Conservation (phyloP, 1,140 invertebrate genomes). For the Achroia grisella region DNA sequence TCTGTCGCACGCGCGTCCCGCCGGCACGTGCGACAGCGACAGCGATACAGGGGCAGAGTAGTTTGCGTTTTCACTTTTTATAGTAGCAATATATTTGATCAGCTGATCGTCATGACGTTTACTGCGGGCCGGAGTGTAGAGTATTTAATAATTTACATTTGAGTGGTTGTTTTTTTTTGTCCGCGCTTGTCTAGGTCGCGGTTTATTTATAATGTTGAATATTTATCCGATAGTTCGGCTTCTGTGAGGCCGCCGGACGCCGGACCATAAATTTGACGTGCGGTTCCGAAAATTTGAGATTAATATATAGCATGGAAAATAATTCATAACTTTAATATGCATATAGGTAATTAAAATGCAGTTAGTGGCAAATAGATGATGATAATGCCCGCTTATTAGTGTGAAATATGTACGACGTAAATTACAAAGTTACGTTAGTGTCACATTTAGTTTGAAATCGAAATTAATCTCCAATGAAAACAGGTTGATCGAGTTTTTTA, state of each 20-base stretch:
- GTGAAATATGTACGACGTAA: too few relatives aligned
- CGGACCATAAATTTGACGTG: conserved; percentile 34
- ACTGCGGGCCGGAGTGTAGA: conserved; percentile 55
- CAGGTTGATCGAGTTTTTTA: too few relatives aligned
- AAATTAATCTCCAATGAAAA: too few relatives aligned
- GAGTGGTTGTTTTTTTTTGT: conserved; percentile 56
- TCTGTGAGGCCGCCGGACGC: conserved; percentile 16
- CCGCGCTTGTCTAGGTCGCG: conserved; percentile 57
- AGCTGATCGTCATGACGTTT: conserved; percentile 71
- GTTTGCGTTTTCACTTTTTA: conserved; percentile 73
- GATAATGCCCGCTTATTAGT: too few relatives aligned
- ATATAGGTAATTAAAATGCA: conserved; percentile 1
- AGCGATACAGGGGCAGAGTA: conserved; percentile 37
- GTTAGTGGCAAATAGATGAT: neutral
- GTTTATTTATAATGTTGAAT: conserved; percentile 65
- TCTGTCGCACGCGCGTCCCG: conserved; percentile 19
- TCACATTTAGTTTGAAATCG: too few relatives aligned
- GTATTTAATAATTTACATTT: conserved; percentile 72
- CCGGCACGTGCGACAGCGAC: conserved; percentile 31
- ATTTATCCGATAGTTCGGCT: conserved; percentile 45
- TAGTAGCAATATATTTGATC: conserved; percentile 73
- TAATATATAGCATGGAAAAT: conserved; percentile 9
- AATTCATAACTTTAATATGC: neutral
- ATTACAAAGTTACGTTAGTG: too few relatives aligned
- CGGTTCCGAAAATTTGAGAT: conserved; percentile 23